Base-by-base conservation (phyloP, 2,113 vertebrate genomes). In the Atrichornis clamosus region DNA sequence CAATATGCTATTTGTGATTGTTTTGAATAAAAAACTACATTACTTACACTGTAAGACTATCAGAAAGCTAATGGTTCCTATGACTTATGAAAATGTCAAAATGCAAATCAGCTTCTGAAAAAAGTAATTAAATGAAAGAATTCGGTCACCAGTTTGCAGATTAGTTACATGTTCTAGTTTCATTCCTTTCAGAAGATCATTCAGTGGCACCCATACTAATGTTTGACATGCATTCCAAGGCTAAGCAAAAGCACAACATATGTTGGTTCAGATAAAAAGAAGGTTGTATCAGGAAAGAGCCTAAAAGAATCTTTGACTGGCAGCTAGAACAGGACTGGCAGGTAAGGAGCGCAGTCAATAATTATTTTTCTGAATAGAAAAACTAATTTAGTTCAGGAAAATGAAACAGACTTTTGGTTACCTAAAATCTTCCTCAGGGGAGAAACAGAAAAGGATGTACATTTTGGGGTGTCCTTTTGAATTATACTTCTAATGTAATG, bases 111-210 rank as follows among this genome's bases (percentile, higher is more conserved):
- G 4, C 15, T 72, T 85, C 11, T 72, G 14, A 83, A 30, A 64
- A 72, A 35, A 75, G 23, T 8, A 47, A 79, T 37, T 5, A 32
- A 72, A 88, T 24, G 2, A 55, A 89, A 79, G 14, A 64, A 9
- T 47, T 79, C 3, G 0, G 18, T 74, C 0, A 0, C 15, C 3
- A 9, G 15, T 5, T 41, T 63, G 8, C 50, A 47, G 55, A 82
- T 41, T 82, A 78, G 53, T n/a, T 65, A 22, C 7, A 2, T 52
- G 59, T 37, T 5, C 4, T 16, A 18, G 1, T 12, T 9, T 55
- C 4, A 0, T 26, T 12, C 63, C 13, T 67, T 56, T 75, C 42
- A 69, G 55, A 77, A 84, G 11, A 23, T 39, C 24, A 33, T 5
- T 64, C 62, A 59, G 22, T 42, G 7, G 1, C 17, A 74, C 15